Evolutionary conservation across 1,140 invertebrate genomes (phyloP), one percentile per base, ranked within the genome.

Genomic region (Aphaenogaster rudis): DNA sequence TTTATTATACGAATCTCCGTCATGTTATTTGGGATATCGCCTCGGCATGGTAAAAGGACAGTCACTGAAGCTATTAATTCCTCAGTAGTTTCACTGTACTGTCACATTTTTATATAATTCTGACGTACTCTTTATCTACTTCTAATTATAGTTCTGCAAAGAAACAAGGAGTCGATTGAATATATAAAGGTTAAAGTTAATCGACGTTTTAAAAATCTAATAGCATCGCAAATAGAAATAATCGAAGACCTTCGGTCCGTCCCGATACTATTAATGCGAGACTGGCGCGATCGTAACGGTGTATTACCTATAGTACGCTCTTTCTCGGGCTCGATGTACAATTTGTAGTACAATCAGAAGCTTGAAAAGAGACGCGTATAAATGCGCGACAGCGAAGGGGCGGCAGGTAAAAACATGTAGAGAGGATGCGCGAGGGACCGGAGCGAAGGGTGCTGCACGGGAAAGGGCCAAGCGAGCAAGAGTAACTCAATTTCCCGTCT

Each of bases 401-500:
- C 69, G 80, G 28, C 17, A 82, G 67, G 42, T 74, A 81, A 64
- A 48, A 64, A 50, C 52, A 71, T 2, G 50, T 36, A 33, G 45
- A 80, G 21, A 74, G 63, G 36, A 50, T 39, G 28, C 39, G 48
- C 15, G 50, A 72, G 36, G 64, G 63, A 87, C 13, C 39, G 42
- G 66, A 84, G 57, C n/a, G 28, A 57, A 77, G 4, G 67, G 52
- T 42, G 59, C 59, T 28, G 7, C n/a, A 39, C 13, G 66, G 42
- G 36, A 61, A 36, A 8, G 54, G 86, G 45, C 82, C 91, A 91
- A 92, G 81, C 78, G 85, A 93, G 88, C 89, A 87, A 74, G 89
- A 91, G 85, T 94, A 94, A 94, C 87, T 94, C 91, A 92, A 94
- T 94, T 93, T 93, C 86, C 84, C 82, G 78, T 92, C 77, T 92